Evolutionary conservation across 2,113 vertebrate species (phyloP), one percentile per base, ranked within the genome.

Genomic region (Poecilia latipinna): DNA sequence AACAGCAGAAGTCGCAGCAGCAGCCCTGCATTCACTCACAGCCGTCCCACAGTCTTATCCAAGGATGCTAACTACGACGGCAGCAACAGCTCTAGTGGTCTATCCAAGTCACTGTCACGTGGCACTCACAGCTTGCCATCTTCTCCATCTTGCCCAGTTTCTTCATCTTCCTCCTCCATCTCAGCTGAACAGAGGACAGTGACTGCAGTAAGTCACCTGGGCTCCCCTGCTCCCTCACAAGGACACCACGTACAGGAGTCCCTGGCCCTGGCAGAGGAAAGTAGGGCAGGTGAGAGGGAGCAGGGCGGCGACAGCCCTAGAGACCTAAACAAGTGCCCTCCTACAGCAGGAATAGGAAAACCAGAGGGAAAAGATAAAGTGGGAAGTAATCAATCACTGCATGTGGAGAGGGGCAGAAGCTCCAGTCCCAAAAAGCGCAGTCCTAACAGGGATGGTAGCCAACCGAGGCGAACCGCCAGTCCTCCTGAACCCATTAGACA

Each of bases 341-440:
- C 81, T 79, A 60, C 72, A 32, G 48, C 73, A 72, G 84, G 84
- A 81, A 70, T 64, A 39, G 90, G 90, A 74, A 94, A 90, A 73
- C 82, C 81, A 78, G 93, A 95, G 74, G 83, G 82, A 62, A 94
- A 89, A 86, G 92, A 93, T 68, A 94, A 90, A 72, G 88, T 84
- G n/a, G 48, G 33, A 31, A 74, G 79, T 72, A 82, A 73, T 82
- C 89, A 92, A 37, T 86, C 75, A 66, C 35, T 89, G 65, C 84
- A 84, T 70, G 67, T 78, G 48, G 93, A 94, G 77, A 86, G 90
- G 69, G 88, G 89, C 5, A 93, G 91, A 70, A 94, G 92, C 74
- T 90, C 66, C 57, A 95, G 93, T 87, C 93, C 94, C 32, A 85
- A 78, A 76, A 95, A 94, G 78, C 87, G 81, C 69, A 95, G 93